Evolutionary conservation across 2,888 invertebrate species (phyloP).

Genomic region (Clunio marinus): DNA sequence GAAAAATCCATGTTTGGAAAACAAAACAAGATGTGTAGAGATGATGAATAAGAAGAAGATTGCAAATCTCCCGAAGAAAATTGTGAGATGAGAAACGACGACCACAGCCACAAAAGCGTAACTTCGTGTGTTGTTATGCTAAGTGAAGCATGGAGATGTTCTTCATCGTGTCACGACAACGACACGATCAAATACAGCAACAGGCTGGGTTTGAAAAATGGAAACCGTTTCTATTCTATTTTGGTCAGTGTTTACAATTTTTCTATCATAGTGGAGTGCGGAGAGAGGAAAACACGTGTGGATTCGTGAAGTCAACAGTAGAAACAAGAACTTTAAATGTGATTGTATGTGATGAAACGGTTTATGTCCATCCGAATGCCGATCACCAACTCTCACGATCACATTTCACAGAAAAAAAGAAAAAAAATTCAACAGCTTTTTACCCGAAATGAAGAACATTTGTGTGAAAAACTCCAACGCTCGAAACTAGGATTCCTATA

Average conservation of each 20-base stretch:
- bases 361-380: too few relatives aligned
- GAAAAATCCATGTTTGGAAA: constrained; percentile 36
- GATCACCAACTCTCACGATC: background rate
- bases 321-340: background rate
- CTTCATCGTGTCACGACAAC: constrained; percentile 1
- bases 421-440: background rate
- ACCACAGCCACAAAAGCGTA: background rate
- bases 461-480: constrained; percentile 33
- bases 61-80: background rate
- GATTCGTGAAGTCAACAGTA: background rate
- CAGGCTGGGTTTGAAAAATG: background rate
- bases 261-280: background rate
- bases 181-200: background rate
- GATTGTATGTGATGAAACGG: constrained; percentile 24
- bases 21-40: constrained; percentile 16
- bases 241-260: constrained; percentile 32
- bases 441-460: constrained; percentile 6
- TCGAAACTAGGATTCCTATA: constrained; percentile 12
- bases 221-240: constrained; percentile 20
- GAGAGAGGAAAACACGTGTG: background rate
- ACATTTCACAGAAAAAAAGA: background rate
- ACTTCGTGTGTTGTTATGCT: background rate
- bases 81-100: background rate
- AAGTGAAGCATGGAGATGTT: constrained; percentile 33
- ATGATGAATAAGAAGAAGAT: background rate